Base-by-base conservation (phyloP, 2,888 invertebrate genomes). In the Erpobdella octoculata region DNA sequence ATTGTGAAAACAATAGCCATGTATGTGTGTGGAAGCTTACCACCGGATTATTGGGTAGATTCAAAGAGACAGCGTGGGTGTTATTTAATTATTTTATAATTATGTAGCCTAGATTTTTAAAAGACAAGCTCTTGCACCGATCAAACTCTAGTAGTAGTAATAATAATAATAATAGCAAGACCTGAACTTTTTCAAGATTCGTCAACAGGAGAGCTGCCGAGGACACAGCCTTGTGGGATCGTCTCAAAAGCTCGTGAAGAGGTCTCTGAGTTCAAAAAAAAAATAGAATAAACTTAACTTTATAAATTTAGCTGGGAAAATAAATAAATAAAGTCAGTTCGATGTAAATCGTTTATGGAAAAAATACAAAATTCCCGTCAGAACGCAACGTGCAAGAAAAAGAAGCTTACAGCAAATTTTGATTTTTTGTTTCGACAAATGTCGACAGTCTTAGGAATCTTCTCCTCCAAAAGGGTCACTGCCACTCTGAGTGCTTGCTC, bases 181-280 rank as follows among this genome's bases (percentile, higher is more conserved):
- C 65, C 37, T 69, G 69, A 5, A 69, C 15, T 25, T 25, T 35
- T 48, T 68, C 46, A 21, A 69, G 53, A 18, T 69, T 69, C 25
- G 48, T 53, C 21, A 69, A 58, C 21, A 69, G 69, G 15, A 36
- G 35, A 28, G n/a, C 18, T 18, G 58, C 37, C n/a, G 69, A 69
- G 15, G 69, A 69, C 18, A 58, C 58, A 35, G 69, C n/a, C 18
- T 33, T 48, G 31, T 48, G 36, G 53, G 69, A 35, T 31, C 35
- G 31, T 25, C 36, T 69, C 3, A 69, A n/a, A 9, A 69, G 31
- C 18, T 69, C 69, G 18, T 33, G 31, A 35, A 21, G 33, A 21
- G 28, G n/a, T 21, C 12, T 25, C 69, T 69, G 59, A 9, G 21
- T 21, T 12, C 33, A n/a, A 37, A 37, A 36, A 36, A 37, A 36